phyloP scores from a whole-genome alignment of 2,113 vertebrate species.

The Cryptotis parvus region DNA sequence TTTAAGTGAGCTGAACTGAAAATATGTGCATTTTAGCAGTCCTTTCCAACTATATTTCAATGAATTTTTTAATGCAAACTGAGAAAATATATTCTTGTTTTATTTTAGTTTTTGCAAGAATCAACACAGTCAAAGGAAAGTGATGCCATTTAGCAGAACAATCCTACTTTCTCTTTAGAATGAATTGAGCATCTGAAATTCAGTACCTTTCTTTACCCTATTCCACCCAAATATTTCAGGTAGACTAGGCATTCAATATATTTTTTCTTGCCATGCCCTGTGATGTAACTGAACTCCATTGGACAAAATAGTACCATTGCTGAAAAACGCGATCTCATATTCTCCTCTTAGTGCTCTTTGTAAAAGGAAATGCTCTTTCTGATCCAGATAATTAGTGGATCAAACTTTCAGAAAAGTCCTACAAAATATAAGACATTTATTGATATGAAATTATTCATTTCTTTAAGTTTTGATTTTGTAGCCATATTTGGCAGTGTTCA shows the following conservation, averaged over 20 bases:
- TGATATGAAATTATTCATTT: background rate
- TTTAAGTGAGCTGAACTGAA: slow-evolving; percentile 20
- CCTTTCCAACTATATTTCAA: background rate
- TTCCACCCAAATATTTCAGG: background rate
- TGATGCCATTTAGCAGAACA: background rate
- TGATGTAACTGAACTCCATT: background rate
- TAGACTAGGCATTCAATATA: background rate
- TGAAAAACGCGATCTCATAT: background rate
- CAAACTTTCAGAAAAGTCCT: background rate
- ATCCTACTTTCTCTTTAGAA: background rate
- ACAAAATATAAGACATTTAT: background rate
- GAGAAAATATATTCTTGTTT: background rate
- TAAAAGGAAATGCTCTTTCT: background rate
- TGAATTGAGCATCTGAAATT: background rate
- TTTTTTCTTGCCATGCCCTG: background rate
- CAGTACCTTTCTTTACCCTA: background rate
- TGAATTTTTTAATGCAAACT: background rate
- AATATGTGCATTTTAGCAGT: slow-evolving; percentile 47
- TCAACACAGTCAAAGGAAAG: slow-evolving; percentile 17
- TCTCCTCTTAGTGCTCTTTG: background rate
- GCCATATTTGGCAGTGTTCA: no score
- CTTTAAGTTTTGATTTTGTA: no score
- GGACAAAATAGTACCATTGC: background rate
- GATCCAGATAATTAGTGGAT: background rate
- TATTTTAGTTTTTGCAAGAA: slow-evolving; percentile 22